Base-by-base conservation (phyloP, 2,113 vertebrate genomes). In the Hyaena hyaena region DNA sequence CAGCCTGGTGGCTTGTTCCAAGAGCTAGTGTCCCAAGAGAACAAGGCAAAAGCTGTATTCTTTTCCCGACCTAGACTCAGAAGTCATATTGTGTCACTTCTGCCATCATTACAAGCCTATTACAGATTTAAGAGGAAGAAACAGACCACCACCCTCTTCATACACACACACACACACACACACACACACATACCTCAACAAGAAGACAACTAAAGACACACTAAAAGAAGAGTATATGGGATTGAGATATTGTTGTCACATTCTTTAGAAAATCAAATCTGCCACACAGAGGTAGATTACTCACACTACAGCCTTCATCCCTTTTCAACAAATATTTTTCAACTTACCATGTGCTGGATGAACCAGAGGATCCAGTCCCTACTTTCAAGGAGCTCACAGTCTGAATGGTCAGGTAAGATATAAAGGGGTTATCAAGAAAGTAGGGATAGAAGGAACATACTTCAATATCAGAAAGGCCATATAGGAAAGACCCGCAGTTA, bases 181-280 rank as follows among this genome's bases (percentile, higher is more conserved):
- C 71, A 7, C 55, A 58, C 55, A 48, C 26, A 53, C 45, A n/a
- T 43, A 48, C 9, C n/a, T 58, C 35, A 33, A 26, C 3, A 24
- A 84, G 28, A 81, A 35, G 31, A 94, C 33, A 33, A 31, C 53
- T 43, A 43, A 79, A 80, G 86, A 83, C 55, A 95, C 28, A 43
- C 50, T 90, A 50, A 80, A 80, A 53, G 9, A 21, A 83, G 79
- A 61, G 6, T 23, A 77, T 28, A 23, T 15, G 7, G 61, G 14
- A 50, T 71, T n/a, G 55, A 69, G 31, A 89, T 33, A 82, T 12
- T 23, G 3, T 45, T 55, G 35, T 50, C 21, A 4, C 50, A 26
- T 79, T 80, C 80, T 90, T 96, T 71, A 86, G 53, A 69, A 71
- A 93, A 63, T 53, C 39, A 63, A 53, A 90, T 68, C 55, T 66